These are phyloP conservation scores for Maniola hyperantus DNA, from an alignment of 2,888 invertebrate species.

Conservation along the genomic window DNA sequence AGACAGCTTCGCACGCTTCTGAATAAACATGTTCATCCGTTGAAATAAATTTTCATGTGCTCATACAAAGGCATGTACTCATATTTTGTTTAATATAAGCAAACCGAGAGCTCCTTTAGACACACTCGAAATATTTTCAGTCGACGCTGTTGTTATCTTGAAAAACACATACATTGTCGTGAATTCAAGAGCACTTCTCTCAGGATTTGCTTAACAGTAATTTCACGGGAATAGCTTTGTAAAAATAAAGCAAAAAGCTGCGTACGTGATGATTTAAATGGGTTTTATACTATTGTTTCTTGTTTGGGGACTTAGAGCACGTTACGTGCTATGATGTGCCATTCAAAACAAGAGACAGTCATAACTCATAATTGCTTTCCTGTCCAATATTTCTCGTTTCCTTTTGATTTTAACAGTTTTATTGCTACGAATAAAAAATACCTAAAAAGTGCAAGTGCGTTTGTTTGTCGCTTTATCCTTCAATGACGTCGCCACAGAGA, in stretches of 20 bases:
- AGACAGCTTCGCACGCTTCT: conserved; percentile 6
- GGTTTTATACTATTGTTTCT: neutral
- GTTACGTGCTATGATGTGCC: neutral
- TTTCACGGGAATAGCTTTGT: conserved; percentile 30
- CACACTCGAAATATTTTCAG: conserved; percentile 32
- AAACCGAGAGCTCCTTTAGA: conserved; percentile 29
- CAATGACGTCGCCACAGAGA: no score
- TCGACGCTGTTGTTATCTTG: conserved; percentile 36
- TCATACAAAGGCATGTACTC: conserved; percentile 16
- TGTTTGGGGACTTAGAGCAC: neutral
- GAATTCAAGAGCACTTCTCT: conserved; percentile 29
- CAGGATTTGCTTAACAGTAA: conserved; percentile 32
- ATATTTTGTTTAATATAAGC: conserved; percentile 24
- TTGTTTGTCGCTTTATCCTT: no score
- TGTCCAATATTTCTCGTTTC: no score
- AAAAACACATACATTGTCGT: conserved; percentile 36
- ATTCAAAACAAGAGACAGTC: neutral
- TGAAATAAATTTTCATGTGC: conserved; percentile 22
- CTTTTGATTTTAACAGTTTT: no score
- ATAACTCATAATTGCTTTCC: no score
- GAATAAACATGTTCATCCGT: conserved; percentile 20
- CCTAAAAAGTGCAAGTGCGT: no score
- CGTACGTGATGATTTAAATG: neutral
- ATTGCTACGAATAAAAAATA: no score
- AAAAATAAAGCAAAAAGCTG: conserved; percentile 16